phyloP scores from a whole-genome alignment of 2,888 invertebrate species.

The Dione vanillae region DNA sequence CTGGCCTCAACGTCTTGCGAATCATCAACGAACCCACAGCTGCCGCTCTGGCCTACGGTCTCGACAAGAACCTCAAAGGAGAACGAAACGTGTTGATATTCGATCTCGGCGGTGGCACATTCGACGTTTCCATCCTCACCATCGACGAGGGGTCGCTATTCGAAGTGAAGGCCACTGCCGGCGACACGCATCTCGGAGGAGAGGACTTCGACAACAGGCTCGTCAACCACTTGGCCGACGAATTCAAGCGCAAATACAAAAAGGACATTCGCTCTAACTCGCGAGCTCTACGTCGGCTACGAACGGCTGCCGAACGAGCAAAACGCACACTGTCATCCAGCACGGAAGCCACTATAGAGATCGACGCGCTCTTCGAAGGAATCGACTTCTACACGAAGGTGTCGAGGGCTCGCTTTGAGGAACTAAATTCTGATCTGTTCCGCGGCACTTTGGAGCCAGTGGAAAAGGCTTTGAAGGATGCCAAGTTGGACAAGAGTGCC shows the following conservation, averaged over 20 bases:
- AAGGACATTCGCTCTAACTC: constrained; percentile 88
- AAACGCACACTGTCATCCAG: constrained; percentile 91
- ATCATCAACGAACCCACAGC: constrained; percentile 94
- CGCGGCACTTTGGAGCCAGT: constrained; percentile 90
- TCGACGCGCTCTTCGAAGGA: constrained; percentile 90
- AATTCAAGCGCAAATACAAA: constrained; percentile 88
- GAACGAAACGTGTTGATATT: constrained; percentile 87
- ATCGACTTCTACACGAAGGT: constrained; percentile 88
- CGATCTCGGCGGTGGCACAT: too few species aligned
- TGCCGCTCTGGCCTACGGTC: constrained; percentile 89
- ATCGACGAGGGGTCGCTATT: too few species aligned
- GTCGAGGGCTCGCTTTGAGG: constrained; percentile 90
- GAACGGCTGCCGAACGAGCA: constrained; percentile 91
- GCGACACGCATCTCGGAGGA: too few species aligned
- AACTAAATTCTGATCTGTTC: constrained; percentile 89
- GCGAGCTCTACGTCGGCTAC: constrained; percentile 87
- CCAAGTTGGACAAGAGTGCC: constrained; percentile 89
- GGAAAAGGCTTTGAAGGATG: constrained; percentile 90
- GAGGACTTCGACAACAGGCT: too few species aligned
- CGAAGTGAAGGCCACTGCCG: too few species aligned
- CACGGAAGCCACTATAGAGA: constrained; percentile 89
- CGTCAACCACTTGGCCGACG: too few species aligned
- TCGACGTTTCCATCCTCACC: too few species aligned
- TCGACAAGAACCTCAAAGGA: constrained; percentile 87
- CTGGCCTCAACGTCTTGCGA: constrained; percentile 89